Evolutionary conservation across 2,113 vertebrate species (phyloP).

Genomic region (Saguinus imperator): DNA sequence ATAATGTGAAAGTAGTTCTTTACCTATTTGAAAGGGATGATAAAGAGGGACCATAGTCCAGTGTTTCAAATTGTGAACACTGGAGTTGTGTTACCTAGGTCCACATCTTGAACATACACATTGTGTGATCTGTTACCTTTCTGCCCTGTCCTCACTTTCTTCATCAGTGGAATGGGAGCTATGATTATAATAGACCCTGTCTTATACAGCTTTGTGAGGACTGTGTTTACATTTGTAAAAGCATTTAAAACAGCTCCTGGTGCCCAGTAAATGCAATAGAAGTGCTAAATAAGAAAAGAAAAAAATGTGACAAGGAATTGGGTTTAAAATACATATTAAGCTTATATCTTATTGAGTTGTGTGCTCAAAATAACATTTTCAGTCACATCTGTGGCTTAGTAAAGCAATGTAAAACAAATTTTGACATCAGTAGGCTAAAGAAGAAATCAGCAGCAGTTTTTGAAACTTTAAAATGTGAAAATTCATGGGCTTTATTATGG

Average conservation of each 20-base stretch:
- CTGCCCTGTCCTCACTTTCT: not conserved
- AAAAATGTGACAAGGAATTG: not conserved
- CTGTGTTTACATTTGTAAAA: not conserved
- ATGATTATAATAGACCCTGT: not conserved
- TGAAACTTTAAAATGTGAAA: not conserved
- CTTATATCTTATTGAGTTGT: not conserved
- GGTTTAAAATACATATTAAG: constrained; percentile 22
- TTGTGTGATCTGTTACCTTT: not conserved
- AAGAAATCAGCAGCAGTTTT: not conserved
- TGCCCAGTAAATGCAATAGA: not conserved
- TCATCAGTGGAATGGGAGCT: not conserved
- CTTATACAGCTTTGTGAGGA: not conserved
- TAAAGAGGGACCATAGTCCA: not conserved
- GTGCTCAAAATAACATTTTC: not conserved
- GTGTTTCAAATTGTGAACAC: no score
- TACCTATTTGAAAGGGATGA: not conserved
- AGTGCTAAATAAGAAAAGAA: not conserved
- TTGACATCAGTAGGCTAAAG: not conserved
- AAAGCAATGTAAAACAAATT: constrained; percentile 19
- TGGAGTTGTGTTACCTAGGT: not conserved
- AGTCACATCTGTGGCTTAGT: not conserved
- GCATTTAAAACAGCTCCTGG: not conserved
- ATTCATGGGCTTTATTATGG: not conserved
- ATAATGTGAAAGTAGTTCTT: not conserved
- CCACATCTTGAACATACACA: not conserved